These are phyloP conservation scores for Bruchidius siliquastri DNA, from an alignment of 2,888 invertebrate species.

Conservation along the genomic window DNA sequence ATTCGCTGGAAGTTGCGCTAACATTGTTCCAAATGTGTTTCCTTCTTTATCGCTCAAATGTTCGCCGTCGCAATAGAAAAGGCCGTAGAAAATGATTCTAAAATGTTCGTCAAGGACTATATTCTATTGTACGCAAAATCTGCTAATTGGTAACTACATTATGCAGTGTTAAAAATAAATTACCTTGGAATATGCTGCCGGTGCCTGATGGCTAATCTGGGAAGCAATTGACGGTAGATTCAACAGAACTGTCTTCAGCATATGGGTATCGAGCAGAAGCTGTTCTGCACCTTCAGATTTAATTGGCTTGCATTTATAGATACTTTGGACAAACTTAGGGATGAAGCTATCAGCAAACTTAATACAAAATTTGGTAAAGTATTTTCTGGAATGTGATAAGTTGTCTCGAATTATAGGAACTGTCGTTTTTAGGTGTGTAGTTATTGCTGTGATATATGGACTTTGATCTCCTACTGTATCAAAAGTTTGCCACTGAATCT, in stretches of 20 bases:
- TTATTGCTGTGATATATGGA: conserved; percentile 86
- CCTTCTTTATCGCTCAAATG: no score
- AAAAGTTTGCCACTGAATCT: conserved; percentile 88
- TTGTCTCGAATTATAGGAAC: conserved; percentile 88
- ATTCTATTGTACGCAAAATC: no score
- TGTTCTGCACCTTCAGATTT: conserved; percentile 93
- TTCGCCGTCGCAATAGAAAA: no score
- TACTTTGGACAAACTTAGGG: conserved; percentile 85
- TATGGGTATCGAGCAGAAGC: conserved; percentile 86
- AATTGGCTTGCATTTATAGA: conserved; percentile 88
- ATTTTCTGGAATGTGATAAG: conserved; percentile 86
- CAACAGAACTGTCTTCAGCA: conserved; percentile 88
- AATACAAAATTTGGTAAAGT: conserved; percentile 96
- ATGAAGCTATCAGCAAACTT: conserved; percentile 95
- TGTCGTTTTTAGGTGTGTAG: conserved; percentile 77
- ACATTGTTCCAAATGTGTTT: no score
- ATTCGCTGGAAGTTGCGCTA: no score
- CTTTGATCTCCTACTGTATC: conserved; percentile 97
- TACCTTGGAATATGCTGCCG: conserved; percentile 73
- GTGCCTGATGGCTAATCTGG: conserved; percentile 81
- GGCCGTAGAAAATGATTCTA: no score
- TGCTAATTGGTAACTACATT: no score
- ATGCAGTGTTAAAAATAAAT: no score
- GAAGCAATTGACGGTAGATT: conserved; percentile 92
- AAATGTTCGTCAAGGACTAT: no score